Evolutionary conservation across 2,888 invertebrate species (phyloP), one percentile per base, ranked within the genome.

Genomic region (Allygus modestus): DNA sequence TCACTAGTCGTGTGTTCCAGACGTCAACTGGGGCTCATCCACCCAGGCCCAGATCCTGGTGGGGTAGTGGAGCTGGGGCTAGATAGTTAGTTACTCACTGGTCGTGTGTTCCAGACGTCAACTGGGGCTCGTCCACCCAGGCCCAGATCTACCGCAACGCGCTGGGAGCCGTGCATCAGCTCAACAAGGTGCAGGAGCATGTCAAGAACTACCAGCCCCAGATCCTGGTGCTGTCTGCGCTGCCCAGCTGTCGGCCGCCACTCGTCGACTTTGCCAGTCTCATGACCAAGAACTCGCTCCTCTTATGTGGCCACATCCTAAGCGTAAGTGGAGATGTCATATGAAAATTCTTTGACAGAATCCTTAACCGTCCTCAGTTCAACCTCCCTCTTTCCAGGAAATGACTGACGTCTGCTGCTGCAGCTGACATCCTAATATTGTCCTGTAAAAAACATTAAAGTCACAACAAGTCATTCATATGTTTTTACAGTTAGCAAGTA

Each of bases 51-150:
- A n/a, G n/a, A n/a, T n/a, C n/a, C n/a, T n/a, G n/a, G n/a, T n/a
- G n/a, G n/a, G n/a, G n/a, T n/a, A n/a, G n/a, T n/a, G n/a, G n/a
- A n/a, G n/a, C n/a, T n/a, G n/a, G n/a, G n/a, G n/a, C n/a, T n/a
- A n/a, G n/a, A n/a, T n/a, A n/a, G n/a, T n/a, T n/a, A n/a, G n/a
- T n/a, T n/a, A n/a, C n/a, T n/a, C n/a, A n/a, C n/a, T n/a, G n/a
- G n/a, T n/a, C n/a, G n/a, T n/a, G n/a, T n/a, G n/a, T 37, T 37
- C 37, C 88, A 96, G 97, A 98, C 90, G 98, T 99, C 0, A 99
- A 99, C 91, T 99, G 99, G 99, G 99, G 99, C 2, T 98, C 98
- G 0, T 98, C 98, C 0, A 98, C 98, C 0, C 98, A 99, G 90
- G 99, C 99, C 9, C 99, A 99, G 91, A 97, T 96, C 0, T 99